Evolutionary conservation across 2,113 vertebrate species (phyloP).

Genomic region (Pogona vitticeps): DNA sequence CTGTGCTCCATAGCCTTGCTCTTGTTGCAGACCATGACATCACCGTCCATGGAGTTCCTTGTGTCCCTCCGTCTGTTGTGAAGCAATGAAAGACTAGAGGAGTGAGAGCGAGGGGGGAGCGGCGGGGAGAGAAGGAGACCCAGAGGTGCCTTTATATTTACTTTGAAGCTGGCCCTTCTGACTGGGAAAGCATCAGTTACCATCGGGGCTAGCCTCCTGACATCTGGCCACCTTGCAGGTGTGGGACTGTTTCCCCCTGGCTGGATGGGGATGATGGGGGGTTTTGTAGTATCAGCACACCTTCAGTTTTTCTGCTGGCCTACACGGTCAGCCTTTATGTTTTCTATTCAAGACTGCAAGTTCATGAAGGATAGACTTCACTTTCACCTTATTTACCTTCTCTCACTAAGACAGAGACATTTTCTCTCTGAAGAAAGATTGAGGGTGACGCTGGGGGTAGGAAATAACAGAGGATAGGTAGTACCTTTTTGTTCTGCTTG

Average conservation of each 20-base stretch:
- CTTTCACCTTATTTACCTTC: too few relatives aligned
- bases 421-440: neutral
- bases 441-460: neutral
- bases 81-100: slow-evolving; percentile 15
- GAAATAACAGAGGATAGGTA: neutral
- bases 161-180: neutral
- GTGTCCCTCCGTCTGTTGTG: neutral
- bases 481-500: neutral
- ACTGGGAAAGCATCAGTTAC: neutral
- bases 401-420: neutral
- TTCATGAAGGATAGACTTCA: neutral
- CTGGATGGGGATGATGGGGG: neutral
- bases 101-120: neutral
- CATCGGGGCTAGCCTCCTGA: neutral
- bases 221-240: neutral
- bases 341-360: neutral
- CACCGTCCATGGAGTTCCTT: slow-evolving; percentile 19
- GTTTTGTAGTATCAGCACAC: too few relatives aligned
- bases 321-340: neutral
- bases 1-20: slow-evolving; percentile 6
- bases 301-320: neutral
- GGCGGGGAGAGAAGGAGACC: neutral
- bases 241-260: neutral
- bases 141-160: neutral
- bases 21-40: slow-evolving; percentile 34